Evolutionary conservation across 2,113 vertebrate species (phyloP).

Genomic region (Natator depressus): DNA sequence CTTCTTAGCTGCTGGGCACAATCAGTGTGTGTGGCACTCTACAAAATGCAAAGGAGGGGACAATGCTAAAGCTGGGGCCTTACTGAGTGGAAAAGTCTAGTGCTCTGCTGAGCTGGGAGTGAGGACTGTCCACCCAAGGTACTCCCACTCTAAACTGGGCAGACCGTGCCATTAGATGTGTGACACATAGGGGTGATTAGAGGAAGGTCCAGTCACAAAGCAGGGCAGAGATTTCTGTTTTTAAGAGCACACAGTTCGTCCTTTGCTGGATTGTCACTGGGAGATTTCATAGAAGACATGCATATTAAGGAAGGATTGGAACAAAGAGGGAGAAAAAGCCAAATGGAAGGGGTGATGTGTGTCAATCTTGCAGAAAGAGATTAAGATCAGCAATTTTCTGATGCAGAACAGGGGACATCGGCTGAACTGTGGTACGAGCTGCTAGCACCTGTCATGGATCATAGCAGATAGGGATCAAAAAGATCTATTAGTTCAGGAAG

Average conservation of each 20-base stretch:
- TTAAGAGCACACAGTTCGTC: rapidly evolving
- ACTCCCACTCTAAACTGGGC: not conserved
- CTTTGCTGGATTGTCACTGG: rapidly evolving
- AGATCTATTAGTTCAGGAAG: not conserved
- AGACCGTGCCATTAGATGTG: not conserved
- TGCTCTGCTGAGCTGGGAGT: not conserved
- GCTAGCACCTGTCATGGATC: not conserved
- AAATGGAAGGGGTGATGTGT: not conserved
- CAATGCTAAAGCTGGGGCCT: not conserved
- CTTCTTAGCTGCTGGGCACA: not conserved
- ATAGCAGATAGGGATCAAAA: not conserved
- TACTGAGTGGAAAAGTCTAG: rapidly evolving
- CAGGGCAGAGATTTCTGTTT: not conserved
- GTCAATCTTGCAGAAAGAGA: not conserved
- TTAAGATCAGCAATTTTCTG: not conserved
- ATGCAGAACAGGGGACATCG: not conserved
- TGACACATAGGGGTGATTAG: not conserved
- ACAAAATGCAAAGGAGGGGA: not conserved
- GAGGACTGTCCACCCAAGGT: not conserved
- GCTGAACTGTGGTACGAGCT: not conserved
- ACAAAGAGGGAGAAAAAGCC: not conserved
- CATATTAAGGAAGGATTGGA: not conserved
- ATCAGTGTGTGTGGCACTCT: not conserved
- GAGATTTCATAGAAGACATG: not conserved
- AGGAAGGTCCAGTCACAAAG: not conserved